These are phyloP conservation scores for Drosophila koepferae DNA, from an alignment of 2,888 invertebrate species.

Conservation along the genomic window DNA sequence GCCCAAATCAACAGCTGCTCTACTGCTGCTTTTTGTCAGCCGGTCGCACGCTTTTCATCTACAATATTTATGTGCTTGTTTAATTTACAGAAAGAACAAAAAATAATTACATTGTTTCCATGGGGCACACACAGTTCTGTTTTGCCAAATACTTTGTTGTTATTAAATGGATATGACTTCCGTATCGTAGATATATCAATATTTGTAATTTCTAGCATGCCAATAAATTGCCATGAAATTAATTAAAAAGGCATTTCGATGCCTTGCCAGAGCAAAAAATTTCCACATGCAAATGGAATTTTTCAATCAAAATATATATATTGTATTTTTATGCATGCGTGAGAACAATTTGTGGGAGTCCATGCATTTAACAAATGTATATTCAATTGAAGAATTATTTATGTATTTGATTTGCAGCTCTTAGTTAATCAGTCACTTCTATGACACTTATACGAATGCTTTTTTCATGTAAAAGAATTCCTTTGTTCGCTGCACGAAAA, in stretches of 20 bases:
- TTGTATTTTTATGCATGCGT: background rate
- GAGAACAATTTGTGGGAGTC: background rate
- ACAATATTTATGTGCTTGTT: slow-evolving; percentile 41
- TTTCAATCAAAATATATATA: background rate
- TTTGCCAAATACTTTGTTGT: slow-evolving; percentile 30
- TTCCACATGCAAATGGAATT: background rate
- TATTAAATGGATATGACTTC: slow-evolving; percentile 9
- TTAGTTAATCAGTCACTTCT: background rate
- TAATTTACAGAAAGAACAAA: slow-evolving; percentile 33
- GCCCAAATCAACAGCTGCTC: slow-evolving; percentile 34
- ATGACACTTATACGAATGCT: background rate
- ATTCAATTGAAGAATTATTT: background rate
- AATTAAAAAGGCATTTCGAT: slow-evolving; percentile 39
- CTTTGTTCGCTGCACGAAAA: background rate
- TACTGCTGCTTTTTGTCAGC: slow-evolving; percentile 32
- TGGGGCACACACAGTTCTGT: slow-evolving; percentile 24
- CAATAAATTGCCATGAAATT: slow-evolving; percentile 25
- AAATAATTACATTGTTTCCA: slow-evolving; percentile 41
- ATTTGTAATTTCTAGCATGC: slow-evolving; percentile 4
- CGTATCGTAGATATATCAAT: slow-evolving; percentile 1
- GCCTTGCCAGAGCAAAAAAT: background rate
- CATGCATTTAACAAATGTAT: background rate
- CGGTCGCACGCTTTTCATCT: slow-evolving; percentile 46
- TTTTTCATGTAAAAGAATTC: background rate
- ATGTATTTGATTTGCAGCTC: background rate